phyloP scores from a whole-genome alignment of 2,888 invertebrate species.

The Pyrocoelia pectoralis region DNA sequence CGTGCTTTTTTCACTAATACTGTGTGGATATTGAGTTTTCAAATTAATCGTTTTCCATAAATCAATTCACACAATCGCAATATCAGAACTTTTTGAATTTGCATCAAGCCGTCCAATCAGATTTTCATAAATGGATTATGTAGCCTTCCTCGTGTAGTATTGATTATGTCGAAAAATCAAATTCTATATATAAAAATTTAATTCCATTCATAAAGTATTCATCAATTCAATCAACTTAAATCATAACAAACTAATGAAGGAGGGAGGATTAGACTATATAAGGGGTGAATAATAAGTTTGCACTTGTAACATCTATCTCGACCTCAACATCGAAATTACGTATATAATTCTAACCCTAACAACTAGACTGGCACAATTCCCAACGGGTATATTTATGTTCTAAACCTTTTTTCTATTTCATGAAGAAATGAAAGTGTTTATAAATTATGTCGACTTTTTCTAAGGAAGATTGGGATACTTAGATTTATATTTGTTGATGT shows the following conservation, averaged over 20 bases:
- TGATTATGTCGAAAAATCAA: not conserved
- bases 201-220: not conserved
- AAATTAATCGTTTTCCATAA: slow-evolving; percentile 6
- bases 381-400: not conserved
- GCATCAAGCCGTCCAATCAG: not conserved
- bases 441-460: not conserved
- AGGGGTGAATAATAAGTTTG: not conserved
- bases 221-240: not conserved
- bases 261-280: not conserved
- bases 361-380: not conserved
- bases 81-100: slow-evolving; percentile 4
- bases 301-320: not conserved
- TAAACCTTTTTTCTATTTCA: slow-evolving; percentile 1
- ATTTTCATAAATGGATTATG: not conserved
- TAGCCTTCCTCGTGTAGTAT: not conserved
- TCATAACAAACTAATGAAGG: not conserved
- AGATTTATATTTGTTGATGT: not conserved
- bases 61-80: slow-evolving; percentile 5
- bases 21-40: not conserved
- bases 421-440: not conserved
- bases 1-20: not conserved
- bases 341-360: not conserved
- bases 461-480: not conserved
- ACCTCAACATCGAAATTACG: not conserved
- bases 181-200: not conserved